Base-by-base conservation (phyloP, 2,888 invertebrate species). In the Mallateleia sp. region DNA sequence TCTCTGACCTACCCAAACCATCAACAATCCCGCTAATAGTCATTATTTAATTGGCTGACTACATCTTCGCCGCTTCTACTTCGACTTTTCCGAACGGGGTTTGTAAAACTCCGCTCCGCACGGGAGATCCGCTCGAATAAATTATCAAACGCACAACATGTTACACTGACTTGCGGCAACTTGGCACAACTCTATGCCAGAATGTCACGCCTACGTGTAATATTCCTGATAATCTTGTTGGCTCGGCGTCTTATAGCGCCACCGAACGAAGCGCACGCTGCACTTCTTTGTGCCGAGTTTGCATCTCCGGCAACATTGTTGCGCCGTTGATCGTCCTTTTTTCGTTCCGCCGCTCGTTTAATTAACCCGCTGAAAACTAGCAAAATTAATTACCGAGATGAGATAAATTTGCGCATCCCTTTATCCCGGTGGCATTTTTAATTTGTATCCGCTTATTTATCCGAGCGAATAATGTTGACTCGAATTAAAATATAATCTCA, bases 151-250 rank as follows among this genome's bases (percentile, higher is more conserved):
- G 54, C 74, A 45, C 52, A 85, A 75, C 62, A 74, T 74, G 79
- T n/a, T n/a, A 79, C 74, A 79, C 74, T 58, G 54, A 66, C 64
- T 74, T 62, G 74, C 79, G 67, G 42, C 62, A 62, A 85, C 58
- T 77, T 80, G 85, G 80, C 85, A 75, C 74, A 32, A 56, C 66
- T 77, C 69, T 60, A 62, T 80, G 85, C 85, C 85, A 85, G 72
- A 80, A 85, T 80, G 85, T 85, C 85, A 80, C 85, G 80, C 80
- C 85, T 77, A 81, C 81, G 71, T 81, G 71, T 56, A 71, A 80
- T 75, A 75, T 85, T 80, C 69, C 56, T 71, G 77, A 80, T 85
- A 74, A 75, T 74, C 80, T 85, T 64, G 85, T 81, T 85, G 85
- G 71, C 77, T 54, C 42, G 64, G 64, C 56, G 69, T 69, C 74